Base-by-base conservation (phyloP, 1,140 invertebrate species). In the Panulirus ornatus region DNA sequence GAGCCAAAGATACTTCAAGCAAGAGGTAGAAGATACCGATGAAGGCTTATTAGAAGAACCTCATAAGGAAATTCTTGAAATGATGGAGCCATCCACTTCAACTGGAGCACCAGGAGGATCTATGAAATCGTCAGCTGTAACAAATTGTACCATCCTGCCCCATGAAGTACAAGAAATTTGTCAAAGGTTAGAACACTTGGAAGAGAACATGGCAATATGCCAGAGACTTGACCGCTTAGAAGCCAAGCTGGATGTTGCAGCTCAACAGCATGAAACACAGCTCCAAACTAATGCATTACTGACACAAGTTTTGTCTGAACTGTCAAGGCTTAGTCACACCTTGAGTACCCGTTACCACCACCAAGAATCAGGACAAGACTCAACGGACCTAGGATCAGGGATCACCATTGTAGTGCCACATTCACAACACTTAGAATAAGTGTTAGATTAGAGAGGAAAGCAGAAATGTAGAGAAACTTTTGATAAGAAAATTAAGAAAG, bases 351-450 rank as follows among this genome's bases (percentile, higher is more conserved):
- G 75, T 0, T 40, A 58, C 36, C 22, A 14, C 34, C 63, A 70
- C 34, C 38, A 70, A 63, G 51, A 36, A 14, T 11, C 36, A 30
- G 54, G 42, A 44, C 84, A 86, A 34, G 84, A 87, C 30, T 54
- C 71, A 9, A 42, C 73, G n/a, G 84, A 87, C 75, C 30, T 87
- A 27, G 44, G 47, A 38, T 75, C 73, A 11, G 84, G 84, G 8
- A 87, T 87, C 38, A 87, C 84, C 30, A 87, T 87, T 54, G 84
- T 87, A 14, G 84, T 87, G 22, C 84, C 84, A 42, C 73, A 87
- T 30, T 79, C 73, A 14, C 54, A 70, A 27, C 63, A 71, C 14
- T 42, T 84, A 63, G 14, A 84, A n/a, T 70, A 30, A 70, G 30
- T 5, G 27, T 27, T 66, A 11, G 16, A 47, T 47, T 5, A 47